Evolutionary conservation across 1,140 invertebrate genomes (phyloP), one percentile per base, ranked within the genome.

Genomic region (Aphelenchoides besseyi): DNA sequence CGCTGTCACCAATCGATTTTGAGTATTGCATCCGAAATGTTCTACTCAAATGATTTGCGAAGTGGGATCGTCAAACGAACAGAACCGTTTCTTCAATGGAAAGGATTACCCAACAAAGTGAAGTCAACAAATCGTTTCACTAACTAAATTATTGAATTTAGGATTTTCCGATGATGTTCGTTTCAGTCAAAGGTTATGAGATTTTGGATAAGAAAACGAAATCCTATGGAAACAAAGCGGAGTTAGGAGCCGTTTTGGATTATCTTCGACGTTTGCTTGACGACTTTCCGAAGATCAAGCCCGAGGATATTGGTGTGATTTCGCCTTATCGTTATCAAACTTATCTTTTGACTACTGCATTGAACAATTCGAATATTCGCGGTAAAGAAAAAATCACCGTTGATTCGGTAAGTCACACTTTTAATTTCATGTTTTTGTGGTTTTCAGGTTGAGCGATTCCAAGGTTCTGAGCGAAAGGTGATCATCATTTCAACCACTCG

Each of bases 81-180:
- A 12, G 63, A 33, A 33, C 32, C 30, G 23, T 66, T 66, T 26
- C 16, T 18, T 23, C 16, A 41, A 12, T 66, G 63, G 63, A 32
- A 37, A 53, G 30, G 12, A 2, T 30, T 66, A 12, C 30, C 63
- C 28, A 66, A 66, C 30, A 33, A 33, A 33, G 63, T 53, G 36
- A 63, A 12, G 12, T 37, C 16, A 59, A 32, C 23, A 57, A 59
- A 59, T n/a, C 18, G 5, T 59, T 18, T 18, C 5, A 59, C n/a
- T n/a, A 23, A 66, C 36, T 61, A n/a, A 61, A n/a, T n/a, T n/a
- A 61, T 66, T 66, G 30, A 12, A n/a, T 66, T 66, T 1, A 66
- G 63, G 32, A 37, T 12, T 66, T 66, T 32, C 63, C 63, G 1
- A 23, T 66, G 12, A 32, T 66, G 63, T 41, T 66, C 18, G 36